A percentile compares a stretch with the other conserved stretches of the same genome.
phyloP scores from a whole-genome alignment of 2,113 vertebrate genomes.

The Cyprinodon brontotheroides region DNA sequence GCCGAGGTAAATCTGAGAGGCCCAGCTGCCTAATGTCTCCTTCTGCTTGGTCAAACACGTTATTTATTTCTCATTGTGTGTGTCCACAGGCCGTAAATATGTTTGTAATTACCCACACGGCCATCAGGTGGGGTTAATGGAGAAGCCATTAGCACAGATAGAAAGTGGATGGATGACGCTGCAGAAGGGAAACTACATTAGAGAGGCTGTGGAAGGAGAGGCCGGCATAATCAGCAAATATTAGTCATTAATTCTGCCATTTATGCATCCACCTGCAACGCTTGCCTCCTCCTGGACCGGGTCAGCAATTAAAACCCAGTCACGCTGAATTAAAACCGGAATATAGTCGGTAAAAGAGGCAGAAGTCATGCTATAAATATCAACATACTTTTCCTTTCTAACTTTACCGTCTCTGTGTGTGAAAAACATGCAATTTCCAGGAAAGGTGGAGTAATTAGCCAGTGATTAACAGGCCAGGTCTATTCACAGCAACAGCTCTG shows the following conservation, averaged over 20 bases:
- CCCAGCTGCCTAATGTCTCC: constrained; percentile 31
- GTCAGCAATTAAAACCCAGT: constrained; percentile 25
- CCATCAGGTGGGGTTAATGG: constrained; percentile 67
- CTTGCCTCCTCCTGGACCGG: constrained; percentile 1
- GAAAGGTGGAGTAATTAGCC: not conserved
- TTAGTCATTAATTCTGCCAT: constrained; percentile 26
- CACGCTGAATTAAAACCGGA: not conserved
- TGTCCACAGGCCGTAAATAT: constrained; percentile 54
- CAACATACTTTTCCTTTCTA: not conserved
- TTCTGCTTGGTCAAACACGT: constrained; percentile 48
- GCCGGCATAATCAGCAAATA: constrained; percentile 32
- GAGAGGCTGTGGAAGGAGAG: not conserved
- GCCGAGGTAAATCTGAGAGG: constrained; percentile 15
- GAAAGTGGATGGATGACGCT: constrained; percentile 15
- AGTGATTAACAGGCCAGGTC: too few species aligned
- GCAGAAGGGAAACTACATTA: not conserved
- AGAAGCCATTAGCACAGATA: constrained; percentile 46
- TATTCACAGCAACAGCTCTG: too few species aligned
- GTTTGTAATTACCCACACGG: constrained; percentile 57
- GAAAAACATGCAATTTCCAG: too few species aligned
- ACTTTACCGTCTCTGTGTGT: not conserved
- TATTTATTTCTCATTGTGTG: constrained; percentile 60
- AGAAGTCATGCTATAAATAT: not conserved
- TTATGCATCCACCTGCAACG: constrained; percentile 4
- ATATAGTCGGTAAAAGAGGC: not conserved